Conservation (phyloP, 2,113 vertebrate species). For the Lepidothrix coronata region DNA sequence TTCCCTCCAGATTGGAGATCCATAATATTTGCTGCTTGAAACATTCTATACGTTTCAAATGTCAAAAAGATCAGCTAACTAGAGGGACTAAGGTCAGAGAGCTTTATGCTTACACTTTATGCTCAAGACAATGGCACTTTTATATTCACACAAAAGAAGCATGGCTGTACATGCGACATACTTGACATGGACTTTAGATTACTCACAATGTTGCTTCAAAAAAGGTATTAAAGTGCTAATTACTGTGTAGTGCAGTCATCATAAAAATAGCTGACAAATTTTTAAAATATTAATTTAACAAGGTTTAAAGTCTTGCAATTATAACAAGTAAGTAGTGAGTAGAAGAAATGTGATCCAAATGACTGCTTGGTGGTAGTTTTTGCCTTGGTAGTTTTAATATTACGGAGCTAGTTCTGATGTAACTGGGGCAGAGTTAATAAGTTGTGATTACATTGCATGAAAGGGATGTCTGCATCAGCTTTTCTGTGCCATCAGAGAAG, state of each 20-base stretch:
- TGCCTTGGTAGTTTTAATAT: background rate
- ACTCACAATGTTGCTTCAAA: background rate
- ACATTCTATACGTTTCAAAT: background rate
- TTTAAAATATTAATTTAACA: background rate
- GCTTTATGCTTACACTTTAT: background rate
- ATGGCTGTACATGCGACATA: background rate
- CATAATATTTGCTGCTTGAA: background rate
- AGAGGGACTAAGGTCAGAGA: background rate
- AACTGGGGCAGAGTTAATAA: background rate
- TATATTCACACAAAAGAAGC: background rate
- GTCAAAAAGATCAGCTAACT: background rate
- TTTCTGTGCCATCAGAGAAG: background rate
- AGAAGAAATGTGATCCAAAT: background rate
- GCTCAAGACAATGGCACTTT: background rate
- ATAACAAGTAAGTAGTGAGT: background rate
- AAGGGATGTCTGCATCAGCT: background rate
- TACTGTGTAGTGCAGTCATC: background rate
- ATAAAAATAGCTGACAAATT: background rate
- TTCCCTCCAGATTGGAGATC: background rate
- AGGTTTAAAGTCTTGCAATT: background rate
- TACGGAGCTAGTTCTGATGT: background rate
- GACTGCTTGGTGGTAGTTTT: background rate
- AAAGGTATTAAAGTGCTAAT: background rate
- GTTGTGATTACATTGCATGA: background rate
- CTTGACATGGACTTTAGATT: background rate